These are phyloP conservation scores for Protomyctophum bolini DNA, from an alignment of 2,113 vertebrate species.

Conservation along the genomic window DNA sequence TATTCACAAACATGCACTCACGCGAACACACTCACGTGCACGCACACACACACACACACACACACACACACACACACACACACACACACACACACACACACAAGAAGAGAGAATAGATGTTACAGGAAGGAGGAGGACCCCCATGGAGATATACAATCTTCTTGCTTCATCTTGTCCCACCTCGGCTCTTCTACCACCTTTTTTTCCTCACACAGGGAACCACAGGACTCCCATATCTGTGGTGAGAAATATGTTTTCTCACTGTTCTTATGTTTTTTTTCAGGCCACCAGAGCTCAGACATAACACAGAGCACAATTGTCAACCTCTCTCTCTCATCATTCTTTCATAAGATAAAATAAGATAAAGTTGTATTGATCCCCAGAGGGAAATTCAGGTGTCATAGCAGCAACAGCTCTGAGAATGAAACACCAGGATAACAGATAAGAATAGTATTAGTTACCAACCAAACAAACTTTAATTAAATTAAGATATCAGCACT, in stretches of 20 bases:
- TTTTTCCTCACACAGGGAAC: slow-evolving; percentile 57
- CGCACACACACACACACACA: slow-evolving; percentile 2
- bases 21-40: background rate
- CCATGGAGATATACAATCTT: slow-evolving; percentile 68
- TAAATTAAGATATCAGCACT: no score
- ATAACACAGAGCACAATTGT: slow-evolving; percentile 46
- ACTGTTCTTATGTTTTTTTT: slow-evolving; percentile 59
- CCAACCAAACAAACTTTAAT: no score
- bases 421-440: no score
- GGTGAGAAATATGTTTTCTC: slow-evolving; percentile 68
- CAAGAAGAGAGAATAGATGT: slow-evolving; percentile 74
- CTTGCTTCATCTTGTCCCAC: slow-evolving; percentile 70
- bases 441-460: no score
- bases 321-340: slow-evolving; percentile 49
- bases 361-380: no score
- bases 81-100: slow-evolving; percentile 34
- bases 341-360: slow-evolving; percentile 47
- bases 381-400: no score
- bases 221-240: slow-evolving; percentile 49
- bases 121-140: slow-evolving; percentile 72
- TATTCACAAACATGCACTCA: slow-evolving; percentile 18
- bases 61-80: slow-evolving; percentile 14
- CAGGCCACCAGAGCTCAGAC: slow-evolving; percentile 67
- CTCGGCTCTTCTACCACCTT: slow-evolving; percentile 57
- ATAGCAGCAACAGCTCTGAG: no score